Percentiles rank a stretch among this genome's conserved stretches.
Evolutionary conservation across 2,113 vertebrate genomes (phyloP).

Genomic region (Gasterosteus nipponicus): DNA sequence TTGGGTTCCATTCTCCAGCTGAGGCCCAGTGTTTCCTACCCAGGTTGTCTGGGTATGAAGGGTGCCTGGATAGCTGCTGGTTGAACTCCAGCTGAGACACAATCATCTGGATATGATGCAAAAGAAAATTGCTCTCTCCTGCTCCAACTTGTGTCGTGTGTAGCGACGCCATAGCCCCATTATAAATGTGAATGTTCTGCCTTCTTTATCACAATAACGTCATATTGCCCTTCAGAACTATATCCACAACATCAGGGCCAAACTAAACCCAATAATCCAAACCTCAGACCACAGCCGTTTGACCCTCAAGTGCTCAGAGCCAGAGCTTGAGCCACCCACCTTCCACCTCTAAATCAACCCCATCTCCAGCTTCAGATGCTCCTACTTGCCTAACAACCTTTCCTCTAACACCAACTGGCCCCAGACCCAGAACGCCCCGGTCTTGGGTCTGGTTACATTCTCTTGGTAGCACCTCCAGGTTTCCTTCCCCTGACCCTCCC

Average conservation of each 20-base stretch:
- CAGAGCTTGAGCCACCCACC: slow-evolving; percentile 10
- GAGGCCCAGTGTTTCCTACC: slow-evolving; percentile 7
- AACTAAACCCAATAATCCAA: slow-evolving; percentile 32
- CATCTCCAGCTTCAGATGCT: slow-evolving; percentile 44
- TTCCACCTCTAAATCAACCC: slow-evolving; percentile 37
- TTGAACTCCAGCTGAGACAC: slow-evolving; percentile 1
- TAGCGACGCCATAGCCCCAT: slow-evolving; percentile 18
- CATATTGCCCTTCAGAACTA: slow-evolving; percentile 16
- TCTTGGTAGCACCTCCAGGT: slow-evolving; percentile 44
- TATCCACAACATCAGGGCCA: slow-evolving; percentile 23
- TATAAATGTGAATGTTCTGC: slow-evolving; percentile 38
- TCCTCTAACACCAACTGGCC: slow-evolving; percentile 22
- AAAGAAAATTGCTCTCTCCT: neutral
- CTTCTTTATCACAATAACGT: slow-evolving; percentile 26
- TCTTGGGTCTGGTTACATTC: slow-evolving; percentile 42
- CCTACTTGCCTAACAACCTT: slow-evolving; percentile 42
- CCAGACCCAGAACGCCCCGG: slow-evolving; percentile 36
- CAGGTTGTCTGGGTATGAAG: slow-evolving; percentile 17
- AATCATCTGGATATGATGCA: slow-evolving; percentile 7
- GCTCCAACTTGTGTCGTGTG: slow-evolving; percentile 16
- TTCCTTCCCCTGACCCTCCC: slow-evolving; percentile 45
- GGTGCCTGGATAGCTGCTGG: slow-evolving; percentile 25
- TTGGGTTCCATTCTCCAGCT: slow-evolving; percentile 15
- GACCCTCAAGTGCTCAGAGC: slow-evolving; percentile 27
- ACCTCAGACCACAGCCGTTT: slow-evolving; percentile 32